Conservation (phyloP, 2,888 invertebrate genomes). For the Luffia ferchaultella region DNA sequence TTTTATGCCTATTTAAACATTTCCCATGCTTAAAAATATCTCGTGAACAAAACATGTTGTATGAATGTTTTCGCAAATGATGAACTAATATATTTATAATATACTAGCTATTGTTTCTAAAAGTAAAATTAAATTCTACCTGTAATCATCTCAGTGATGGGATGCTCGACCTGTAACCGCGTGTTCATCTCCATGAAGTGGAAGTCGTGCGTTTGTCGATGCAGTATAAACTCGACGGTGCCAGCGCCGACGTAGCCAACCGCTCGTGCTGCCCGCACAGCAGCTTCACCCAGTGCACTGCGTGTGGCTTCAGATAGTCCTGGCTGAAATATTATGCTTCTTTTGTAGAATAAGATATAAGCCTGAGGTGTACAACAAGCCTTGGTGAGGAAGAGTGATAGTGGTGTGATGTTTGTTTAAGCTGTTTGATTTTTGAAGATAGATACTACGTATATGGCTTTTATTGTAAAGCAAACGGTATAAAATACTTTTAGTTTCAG, state of each 20-base stretch:
- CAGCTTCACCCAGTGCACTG: constrained; percentile 83
- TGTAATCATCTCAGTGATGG: constrained; percentile 97
- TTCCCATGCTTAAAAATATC: too few species aligned
- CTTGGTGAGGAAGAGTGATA: background rate
- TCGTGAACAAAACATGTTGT: too few species aligned
- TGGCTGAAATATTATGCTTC: constrained; percentile 64
- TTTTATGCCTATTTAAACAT: too few species aligned
- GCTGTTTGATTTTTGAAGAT: too few species aligned
- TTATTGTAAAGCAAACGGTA: too few species aligned
- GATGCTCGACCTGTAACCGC: constrained; percentile 93
- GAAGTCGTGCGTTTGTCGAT: constrained; percentile 84
- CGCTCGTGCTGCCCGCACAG: constrained; percentile 92
- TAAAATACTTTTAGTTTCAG: too few species aligned
- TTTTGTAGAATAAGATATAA: constrained; percentile 4
- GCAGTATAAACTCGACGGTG: constrained; percentile 97
- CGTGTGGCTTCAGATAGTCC: constrained; percentile 82
- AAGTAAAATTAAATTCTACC: constrained; percentile 39
- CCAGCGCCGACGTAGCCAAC: constrained; percentile 98
- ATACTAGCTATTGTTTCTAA: too few species aligned
- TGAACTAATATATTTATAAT: background rate
- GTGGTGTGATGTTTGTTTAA: too few species aligned
- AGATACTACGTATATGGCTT: too few species aligned
- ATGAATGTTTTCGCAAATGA: too few species aligned
- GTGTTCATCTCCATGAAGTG: constrained; percentile 99
- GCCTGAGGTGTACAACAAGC: background rate